Evolutionary conservation across 1,140 invertebrate species (phyloP).

Genomic region (Halyomorpha halys): DNA sequence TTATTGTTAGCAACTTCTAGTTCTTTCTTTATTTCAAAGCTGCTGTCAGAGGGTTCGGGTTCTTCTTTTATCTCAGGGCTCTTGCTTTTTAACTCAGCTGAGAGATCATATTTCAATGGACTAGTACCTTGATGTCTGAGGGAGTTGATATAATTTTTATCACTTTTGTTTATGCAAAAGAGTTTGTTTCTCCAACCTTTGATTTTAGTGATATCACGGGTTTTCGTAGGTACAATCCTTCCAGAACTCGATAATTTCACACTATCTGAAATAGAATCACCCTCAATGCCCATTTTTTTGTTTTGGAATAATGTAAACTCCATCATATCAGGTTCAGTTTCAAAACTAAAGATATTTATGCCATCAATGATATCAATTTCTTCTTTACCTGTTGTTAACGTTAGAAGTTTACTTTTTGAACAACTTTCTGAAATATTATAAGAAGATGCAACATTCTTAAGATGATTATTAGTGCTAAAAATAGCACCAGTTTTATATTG

Average conservation of each 20-base stretch:
- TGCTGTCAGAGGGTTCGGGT: too few relatives aligned
- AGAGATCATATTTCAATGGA: too few relatives aligned
- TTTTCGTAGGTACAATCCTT: conserved; percentile 29
- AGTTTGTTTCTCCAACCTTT: conserved; percentile 30
- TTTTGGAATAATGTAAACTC: conserved; percentile 13
- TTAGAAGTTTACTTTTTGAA: too few relatives aligned
- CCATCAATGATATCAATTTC: conserved; percentile 24
- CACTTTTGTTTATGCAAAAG: conserved; percentile 21
- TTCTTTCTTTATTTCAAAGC: neutral
- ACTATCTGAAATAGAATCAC: neutral
- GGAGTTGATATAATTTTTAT: neutral
- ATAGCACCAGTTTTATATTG: too few relatives aligned
- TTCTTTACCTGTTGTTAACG: neutral
- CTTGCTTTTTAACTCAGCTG: too few relatives aligned
- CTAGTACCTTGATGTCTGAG: neutral
- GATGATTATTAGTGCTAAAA: too few relatives aligned
- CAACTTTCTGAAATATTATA: too few relatives aligned
- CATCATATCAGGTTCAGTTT: conserved; percentile 14
- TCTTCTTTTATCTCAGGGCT: too few relatives aligned
- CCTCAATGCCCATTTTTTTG: conserved; percentile 3
- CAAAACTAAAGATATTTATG: conserved; percentile 19
- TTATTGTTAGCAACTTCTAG: neutral
- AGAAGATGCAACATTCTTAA: too few relatives aligned
- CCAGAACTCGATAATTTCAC: too few relatives aligned
- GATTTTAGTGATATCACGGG: conserved; percentile 30